Evolutionary conservation across 2,113 vertebrate genomes (phyloP), one percentile per base, ranked within the genome.

Genomic region (Ophthalmolycus amberensis): DNA sequence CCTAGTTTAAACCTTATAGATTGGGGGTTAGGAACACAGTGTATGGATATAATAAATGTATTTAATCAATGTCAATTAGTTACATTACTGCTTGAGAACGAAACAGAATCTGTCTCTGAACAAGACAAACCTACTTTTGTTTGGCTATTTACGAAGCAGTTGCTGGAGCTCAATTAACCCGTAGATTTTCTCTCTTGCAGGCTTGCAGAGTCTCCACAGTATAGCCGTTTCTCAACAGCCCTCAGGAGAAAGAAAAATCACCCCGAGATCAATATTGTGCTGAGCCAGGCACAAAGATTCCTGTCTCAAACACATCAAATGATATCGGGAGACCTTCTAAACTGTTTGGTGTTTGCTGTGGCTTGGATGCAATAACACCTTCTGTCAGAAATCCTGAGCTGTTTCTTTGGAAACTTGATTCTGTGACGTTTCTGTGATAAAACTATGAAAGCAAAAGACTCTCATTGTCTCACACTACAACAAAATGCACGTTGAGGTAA

Each of bases 251-350:
- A 70, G 64, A 75, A 75, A 81, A 80, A 70, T 59, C 50, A 40
- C 56, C 83, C 66, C 2, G 0, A 75, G 77, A 87, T 91, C 80
- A 82, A 83, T 83, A 81, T 16, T 52, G 9, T 40, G 75, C 68
- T 70, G 48, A 16, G 56, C 64, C 68, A 79, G 54, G 72, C 54
- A 73, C 68, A 87, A 63, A 79, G 54, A 66, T 52, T 5, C 12
- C 25, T 6, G 11, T 74, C 77, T 80, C 20, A 75, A 76, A 50
- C 50, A 75, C 25, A 65, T 58, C 56, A 73, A 40, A 74, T 76
- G 56, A 81, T 56, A 64, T 9, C 18, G 42, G n/a, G 34, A 68
- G 68, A 67, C 65, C 38, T 71, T 75, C 52, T 80, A 56, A 69
- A 44, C 25, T 69, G 37, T 6, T 69, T 16, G 22, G n/a, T 62